Percentiles rank a stretch among this genome's conserved stretches.
phyloP scores from a whole-genome alignment of 2,113 vertebrate species.

The Protomyctophum bolini region DNA sequence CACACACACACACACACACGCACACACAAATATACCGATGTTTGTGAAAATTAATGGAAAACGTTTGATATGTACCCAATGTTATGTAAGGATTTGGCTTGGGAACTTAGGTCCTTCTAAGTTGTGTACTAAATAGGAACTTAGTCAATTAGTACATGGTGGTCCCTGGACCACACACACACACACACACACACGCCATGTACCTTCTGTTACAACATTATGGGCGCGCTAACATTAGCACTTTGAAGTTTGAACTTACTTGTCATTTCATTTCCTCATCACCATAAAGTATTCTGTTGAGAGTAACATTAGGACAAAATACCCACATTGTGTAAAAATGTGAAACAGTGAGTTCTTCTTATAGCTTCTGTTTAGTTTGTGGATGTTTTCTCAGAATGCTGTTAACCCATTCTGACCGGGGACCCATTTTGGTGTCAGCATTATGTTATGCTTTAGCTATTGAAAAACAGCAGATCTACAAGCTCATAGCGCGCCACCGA shows the following conservation, averaged over 20 bases:
- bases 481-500: no score
- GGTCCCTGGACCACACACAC: background rate
- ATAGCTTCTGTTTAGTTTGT: background rate
- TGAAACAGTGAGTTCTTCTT: background rate
- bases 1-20: background rate
- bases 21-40: background rate
- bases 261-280: background rate
- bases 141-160: background rate
- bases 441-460: no score
- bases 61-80: background rate
- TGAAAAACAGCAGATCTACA: no score
- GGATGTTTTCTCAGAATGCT: no score
- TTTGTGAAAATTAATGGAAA: background rate
- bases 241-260: background rate
- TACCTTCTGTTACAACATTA: conserved; percentile 2
- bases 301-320: background rate
- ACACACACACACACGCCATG: background rate
- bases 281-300: background rate
- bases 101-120: background rate
- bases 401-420: no score
- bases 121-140: background rate
- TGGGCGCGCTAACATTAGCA: background rate
- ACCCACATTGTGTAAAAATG: background rate
- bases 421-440: no score
- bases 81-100: background rate